Base-by-base conservation (phyloP, 2,113 vertebrate genomes). In the Tragelaphus imberbis region DNA sequence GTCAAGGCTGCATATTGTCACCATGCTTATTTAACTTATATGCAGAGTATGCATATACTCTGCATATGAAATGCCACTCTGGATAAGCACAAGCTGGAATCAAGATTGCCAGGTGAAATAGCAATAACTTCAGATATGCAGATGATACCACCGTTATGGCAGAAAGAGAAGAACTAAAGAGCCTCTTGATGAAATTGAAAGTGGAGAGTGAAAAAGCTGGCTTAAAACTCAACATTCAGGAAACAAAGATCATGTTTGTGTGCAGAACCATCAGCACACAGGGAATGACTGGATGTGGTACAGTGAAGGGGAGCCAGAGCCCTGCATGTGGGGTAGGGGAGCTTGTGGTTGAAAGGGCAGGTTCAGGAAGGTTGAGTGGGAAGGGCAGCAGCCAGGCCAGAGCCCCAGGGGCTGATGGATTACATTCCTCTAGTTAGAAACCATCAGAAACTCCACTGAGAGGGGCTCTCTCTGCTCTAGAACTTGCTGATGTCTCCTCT, bases 401-500 rank as follows among this genome's bases (percentile, higher is more conserved):
- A 88, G 59, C 84, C 75, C 33, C 33, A 33, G 75, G 84, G 84
- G 33, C 79, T 82, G 68, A 77, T 63, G 79, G 59, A 40, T 93
- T 86, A 47, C 79, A 77, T 61, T 95, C 75, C 93, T 95, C 14
- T 30, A 16, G 40, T 51, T 89, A 53, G 68, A 92, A 92, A 59
- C 79, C 79, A 19, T 71, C 71, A 65, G 93, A 94, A 58, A 36
- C 84, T 79, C 84, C 1, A 7, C 51, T 8, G 95, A 93, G 92
- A 51, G 33, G 36, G 59, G 3, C 30, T 51, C 63, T 56, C 90
- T 75, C 33, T 75, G 84, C 56, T 92, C 80, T 36, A 44, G 65
- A 96, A 53, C 61, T 96, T 30, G 85, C 58, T 81, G 81, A 47
- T 7, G 51, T 84, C 94, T 88, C 91, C 85, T 97, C 40, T 71